A percentile compares a stretch with the other conserved stretches of the same genome.
Conservation (phyloP, 2,113 vertebrate genomes). For the Loxodonta africana region DNA sequence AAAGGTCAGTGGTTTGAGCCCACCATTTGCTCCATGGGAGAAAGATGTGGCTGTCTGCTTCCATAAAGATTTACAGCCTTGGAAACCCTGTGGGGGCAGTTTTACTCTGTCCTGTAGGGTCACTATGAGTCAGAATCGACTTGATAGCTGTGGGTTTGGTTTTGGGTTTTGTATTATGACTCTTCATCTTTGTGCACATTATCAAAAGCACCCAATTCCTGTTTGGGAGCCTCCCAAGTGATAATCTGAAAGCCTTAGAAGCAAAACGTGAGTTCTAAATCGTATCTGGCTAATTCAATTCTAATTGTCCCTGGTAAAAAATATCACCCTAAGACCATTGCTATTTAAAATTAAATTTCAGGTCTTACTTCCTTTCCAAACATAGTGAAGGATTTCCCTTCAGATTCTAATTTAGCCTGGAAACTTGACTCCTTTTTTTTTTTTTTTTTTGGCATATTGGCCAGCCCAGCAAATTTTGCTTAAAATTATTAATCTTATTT, state of each 20-base stretch:
- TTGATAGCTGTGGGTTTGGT: no score
- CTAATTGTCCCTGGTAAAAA: neutral
- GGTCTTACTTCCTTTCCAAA: neutral
- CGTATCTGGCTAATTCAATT: neutral
- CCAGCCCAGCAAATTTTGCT: neutral
- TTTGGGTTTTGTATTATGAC: neutral
- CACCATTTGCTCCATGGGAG: no score
- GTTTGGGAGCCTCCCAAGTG: neutral
- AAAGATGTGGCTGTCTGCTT: no score
- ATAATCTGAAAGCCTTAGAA: neutral
- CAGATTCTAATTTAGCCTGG: neutral
- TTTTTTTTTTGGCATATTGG: neutral
- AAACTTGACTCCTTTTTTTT: neutral
- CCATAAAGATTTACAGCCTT: no score
- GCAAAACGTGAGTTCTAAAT: slow-evolving; percentile 16
- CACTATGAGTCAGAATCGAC: no score
- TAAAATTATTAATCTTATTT: slow-evolving; percentile 1
- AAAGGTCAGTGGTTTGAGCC: no score
- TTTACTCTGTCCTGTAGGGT: no score
- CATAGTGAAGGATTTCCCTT: neutral
- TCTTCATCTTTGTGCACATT: neutral
- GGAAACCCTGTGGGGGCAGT: no score
- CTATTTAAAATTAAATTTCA: neutral
- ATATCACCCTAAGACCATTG: neutral
- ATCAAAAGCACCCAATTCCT: neutral